Base-by-base conservation (phyloP, 2,888 invertebrate genomes). In the Stomorhina lunata region DNA sequence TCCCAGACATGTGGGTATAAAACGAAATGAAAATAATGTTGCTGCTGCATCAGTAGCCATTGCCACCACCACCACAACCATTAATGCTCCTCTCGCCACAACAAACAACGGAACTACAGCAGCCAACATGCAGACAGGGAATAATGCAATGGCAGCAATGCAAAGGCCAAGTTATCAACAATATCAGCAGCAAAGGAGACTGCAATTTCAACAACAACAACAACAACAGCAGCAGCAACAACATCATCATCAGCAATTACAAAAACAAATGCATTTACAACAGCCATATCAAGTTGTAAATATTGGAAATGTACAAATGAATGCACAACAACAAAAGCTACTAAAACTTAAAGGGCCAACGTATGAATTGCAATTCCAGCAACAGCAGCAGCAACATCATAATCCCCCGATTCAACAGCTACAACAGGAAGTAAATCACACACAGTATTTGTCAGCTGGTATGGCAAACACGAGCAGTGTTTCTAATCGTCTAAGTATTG, bases 1-100 rank as follows among this genome's bases (percentile, higher is more conserved):
- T 15, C 85, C 88, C 40, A 86, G 89, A 43, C 89, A 88, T 80
- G 86, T 87, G 76, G 87, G 86, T 59, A 86, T 87, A 73, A 86
- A 87, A 84, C 86, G 87, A 78, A 88, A 87, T 76, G 86, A 84
- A 59, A 80, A 32, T 25, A 73, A n/a, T 12, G 5, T 25, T 59
- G 71, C 65, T 65, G 53, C 53, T 17, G 10, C 34, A n/a, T n/a
- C 69, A 71, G 48, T 80, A 83, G 63, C 71, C 75, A 45, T n/a
- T n/a, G 2, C 20, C 9, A n/a, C 17, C 57, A 32, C 20, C 10
- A 10, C 29, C 10, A n/a, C n/a, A n/a, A n/a, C n/a, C n/a, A n/a
- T n/a, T n/a, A n/a, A n/a, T n/a, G n/a, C n/a, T n/a, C n/a, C n/a
- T n/a, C n/a, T n/a, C n/a, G 17, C 61, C 20, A 27, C 81, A 68